These are phyloP conservation scores for Hydropsyche betteni DNA, from an alignment of 2,888 invertebrate species.

Conservation along the genomic window DNA sequence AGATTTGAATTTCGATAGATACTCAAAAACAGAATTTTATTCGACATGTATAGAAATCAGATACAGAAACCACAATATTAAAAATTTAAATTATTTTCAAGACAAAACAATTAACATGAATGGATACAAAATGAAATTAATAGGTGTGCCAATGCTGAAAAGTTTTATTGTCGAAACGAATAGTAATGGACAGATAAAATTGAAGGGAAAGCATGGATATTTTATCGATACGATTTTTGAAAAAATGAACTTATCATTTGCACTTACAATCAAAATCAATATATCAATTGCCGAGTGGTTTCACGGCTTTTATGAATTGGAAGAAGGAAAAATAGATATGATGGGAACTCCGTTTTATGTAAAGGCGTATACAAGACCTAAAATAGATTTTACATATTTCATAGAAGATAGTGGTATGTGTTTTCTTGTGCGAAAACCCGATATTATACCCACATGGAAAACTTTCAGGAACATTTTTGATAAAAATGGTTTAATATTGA, in stretches of 20 bases:
- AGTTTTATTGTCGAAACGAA: conserved; percentile 53
- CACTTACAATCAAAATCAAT: conserved; percentile 49
- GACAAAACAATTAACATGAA: conserved; percentile 55
- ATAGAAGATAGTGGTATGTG: conserved; percentile 46
- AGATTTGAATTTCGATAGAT: conserved; percentile 17
- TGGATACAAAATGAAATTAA: conserved; percentile 54
- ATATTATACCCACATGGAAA: conserved; percentile 30
- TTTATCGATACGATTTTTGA: conserved; percentile 54
- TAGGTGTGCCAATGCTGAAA: conserved; percentile 54
- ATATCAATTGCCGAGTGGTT: neutral
- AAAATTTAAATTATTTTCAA: conserved; percentile 28
- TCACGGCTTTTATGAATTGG: conserved; percentile 41
- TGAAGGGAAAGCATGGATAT: conserved; percentile 56
- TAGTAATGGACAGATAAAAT: conserved; percentile 33
- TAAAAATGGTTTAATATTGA: conserved; percentile 7
- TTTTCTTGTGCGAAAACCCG: conserved; percentile 43
- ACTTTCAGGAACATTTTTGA: conserved; percentile 43
- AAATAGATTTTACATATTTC: conserved; percentile 39
- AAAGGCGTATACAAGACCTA: conserved; percentile 24
- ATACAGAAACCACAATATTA: neutral
- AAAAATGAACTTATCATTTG: conserved; percentile 57
- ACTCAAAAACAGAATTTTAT: conserved; percentile 21
- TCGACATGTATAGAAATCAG: conserved; percentile 43
- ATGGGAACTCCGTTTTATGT: conserved; percentile 34
- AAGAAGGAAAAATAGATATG: conserved; percentile 43